phyloP scores from a whole-genome alignment of 2,888 invertebrate genomes.

The Masnerella sp. region DNA sequence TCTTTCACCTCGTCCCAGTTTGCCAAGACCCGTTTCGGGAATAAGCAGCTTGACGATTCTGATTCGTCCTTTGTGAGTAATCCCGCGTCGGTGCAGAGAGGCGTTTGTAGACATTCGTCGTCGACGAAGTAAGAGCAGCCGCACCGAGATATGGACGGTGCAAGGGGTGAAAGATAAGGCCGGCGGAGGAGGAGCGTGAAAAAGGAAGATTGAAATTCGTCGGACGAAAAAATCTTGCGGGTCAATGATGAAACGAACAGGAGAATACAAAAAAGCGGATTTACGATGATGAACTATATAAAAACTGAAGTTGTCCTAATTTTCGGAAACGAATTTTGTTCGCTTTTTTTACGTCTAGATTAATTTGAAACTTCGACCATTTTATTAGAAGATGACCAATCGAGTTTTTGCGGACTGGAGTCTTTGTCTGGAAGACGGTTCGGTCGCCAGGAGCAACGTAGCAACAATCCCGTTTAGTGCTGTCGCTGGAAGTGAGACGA shows the following conservation, averaged over 20 bases:
- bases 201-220: constrained; percentile 43
- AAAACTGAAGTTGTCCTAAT: not conserved
- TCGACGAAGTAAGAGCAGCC: constrained; percentile 56
- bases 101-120: constrained; percentile 58
- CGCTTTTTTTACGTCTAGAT: no score
- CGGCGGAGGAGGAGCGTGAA: constrained; percentile 16
- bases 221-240: constrained; percentile 52
- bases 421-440: constrained; percentile 67
- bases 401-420: no score
- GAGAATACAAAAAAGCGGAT: not conserved
- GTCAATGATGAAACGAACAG: constrained; percentile 34
- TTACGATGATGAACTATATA: not conserved
- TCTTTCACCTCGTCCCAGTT: constrained; percentile 55
- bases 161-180: constrained; percentile 36
- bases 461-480: constrained; percentile 73
- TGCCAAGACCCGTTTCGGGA: constrained; percentile 52
- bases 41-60: constrained; percentile 59
- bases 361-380: no score
- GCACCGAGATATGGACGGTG: constrained; percentile 41
- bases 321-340: no score
- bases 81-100: constrained; percentile 54
- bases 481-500: constrained; percentile 65
- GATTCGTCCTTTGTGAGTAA: constrained; percentile 58
- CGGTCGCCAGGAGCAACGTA: constrained; percentile 69
- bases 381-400: constrained; percentile 12